Evolutionary conservation across 2,888 invertebrate genomes (phyloP).

Genomic region (Acrocyrtus sp.): DNA sequence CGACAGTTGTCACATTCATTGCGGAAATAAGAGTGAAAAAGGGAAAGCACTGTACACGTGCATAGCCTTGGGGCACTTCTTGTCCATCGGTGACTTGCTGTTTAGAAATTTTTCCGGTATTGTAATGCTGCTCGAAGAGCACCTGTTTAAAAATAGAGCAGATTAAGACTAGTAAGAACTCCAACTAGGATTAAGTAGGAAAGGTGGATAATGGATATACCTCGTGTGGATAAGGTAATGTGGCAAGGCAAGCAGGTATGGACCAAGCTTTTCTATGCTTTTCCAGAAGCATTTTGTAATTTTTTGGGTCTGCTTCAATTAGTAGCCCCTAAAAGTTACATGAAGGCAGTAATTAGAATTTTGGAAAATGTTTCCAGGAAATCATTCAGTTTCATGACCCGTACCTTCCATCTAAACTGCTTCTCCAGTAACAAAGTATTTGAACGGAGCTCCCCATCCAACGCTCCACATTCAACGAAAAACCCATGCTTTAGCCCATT

Average conservation of each 20-base stretch:
- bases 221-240: constrained; percentile 66
- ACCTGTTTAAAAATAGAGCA: constrained; percentile 64
- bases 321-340: constrained; percentile 66
- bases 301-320: constrained; percentile 70
- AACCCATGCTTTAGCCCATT: constrained; percentile 64
- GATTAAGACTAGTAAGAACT: not conserved
- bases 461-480: constrained; percentile 71
- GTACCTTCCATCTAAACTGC: constrained; percentile 67
- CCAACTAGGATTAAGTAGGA: too few species aligned
- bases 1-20: constrained; percentile 65
- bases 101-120: constrained; percentile 66
- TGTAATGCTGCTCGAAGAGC: constrained; percentile 67
- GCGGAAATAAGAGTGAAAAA: constrained; percentile 66
- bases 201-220: constrained; percentile 63
- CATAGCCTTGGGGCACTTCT: constrained; percentile 46
- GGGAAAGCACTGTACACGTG: constrained; percentile 66
- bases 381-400: not conserved
- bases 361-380: too few species aligned
- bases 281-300: constrained; percentile 67
- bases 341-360: too few species aligned
- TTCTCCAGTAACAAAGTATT: constrained; percentile 70
- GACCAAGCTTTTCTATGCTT: constrained; percentile 69
- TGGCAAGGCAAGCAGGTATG: constrained; percentile 69
- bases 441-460: constrained; percentile 70
- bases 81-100: constrained; percentile 48